Conservation (phyloP, 2,888 invertebrate genomes). For the Eilema depressum region DNA sequence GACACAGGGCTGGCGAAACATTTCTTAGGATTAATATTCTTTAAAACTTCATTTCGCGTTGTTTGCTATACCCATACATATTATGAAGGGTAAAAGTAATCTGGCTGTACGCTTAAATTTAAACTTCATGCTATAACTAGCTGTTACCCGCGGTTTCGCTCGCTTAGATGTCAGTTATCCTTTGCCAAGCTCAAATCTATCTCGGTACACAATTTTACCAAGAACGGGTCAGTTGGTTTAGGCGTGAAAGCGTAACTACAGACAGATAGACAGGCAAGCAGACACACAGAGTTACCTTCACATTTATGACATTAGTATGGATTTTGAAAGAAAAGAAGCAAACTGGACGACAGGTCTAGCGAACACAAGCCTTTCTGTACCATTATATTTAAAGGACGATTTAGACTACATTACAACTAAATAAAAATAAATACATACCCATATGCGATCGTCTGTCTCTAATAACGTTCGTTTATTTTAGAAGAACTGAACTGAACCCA, state of each 20-base stretch:
- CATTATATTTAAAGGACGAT: neutral
- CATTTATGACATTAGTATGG: no score
- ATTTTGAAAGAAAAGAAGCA: neutral
- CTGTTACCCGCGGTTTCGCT: no score
- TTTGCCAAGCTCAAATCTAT: no score
- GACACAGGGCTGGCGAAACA: slow-evolving; percentile 43
- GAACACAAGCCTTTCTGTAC: neutral
- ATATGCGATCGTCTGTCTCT: neutral
- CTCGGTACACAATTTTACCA: no score
- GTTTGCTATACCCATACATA: neutral
- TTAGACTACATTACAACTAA: neutral
- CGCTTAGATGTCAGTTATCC: no score
- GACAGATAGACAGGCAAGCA: no score
- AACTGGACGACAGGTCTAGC: neutral
- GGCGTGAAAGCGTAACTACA: no score
- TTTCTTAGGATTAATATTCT: slow-evolving; percentile 28
- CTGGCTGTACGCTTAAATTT: neutral
- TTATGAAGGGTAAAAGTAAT: neutral
- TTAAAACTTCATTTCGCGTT: neutral
- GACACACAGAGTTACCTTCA: no score
- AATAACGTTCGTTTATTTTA: neutral
- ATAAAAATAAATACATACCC: neutral
- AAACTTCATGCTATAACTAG: no score
- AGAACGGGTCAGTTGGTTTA: no score
- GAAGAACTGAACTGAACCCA: neutral